phyloP scores from a whole-genome alignment of 2,888 invertebrate species.

The Anorthoa munda region DNA sequence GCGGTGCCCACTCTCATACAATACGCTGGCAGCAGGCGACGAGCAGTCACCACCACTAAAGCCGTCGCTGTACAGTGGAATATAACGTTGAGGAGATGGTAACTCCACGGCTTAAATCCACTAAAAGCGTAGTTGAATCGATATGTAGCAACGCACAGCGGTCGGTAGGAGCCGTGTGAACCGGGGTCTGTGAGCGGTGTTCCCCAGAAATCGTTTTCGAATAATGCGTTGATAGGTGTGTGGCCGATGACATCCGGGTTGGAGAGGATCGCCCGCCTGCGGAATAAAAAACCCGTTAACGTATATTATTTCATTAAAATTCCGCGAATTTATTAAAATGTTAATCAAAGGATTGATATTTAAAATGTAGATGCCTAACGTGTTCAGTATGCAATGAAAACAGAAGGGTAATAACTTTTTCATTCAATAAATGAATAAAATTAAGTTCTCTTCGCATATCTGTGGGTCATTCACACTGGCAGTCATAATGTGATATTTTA shows the following conservation, averaged over 20 bases:
- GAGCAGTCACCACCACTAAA: slow-evolving; percentile 95
- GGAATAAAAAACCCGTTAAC: slow-evolving; percentile 78
- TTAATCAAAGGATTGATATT: slow-evolving; percentile 54
- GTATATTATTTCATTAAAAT: slow-evolving; percentile 29
- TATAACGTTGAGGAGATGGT: slow-evolving; percentile 96
- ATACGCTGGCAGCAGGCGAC: slow-evolving; percentile 92
- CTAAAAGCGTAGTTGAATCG: slow-evolving; percentile 95
- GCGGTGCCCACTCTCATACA: slow-evolving; percentile 93
- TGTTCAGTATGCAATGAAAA: slow-evolving; percentile 43
- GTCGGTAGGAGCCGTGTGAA: slow-evolving; percentile 99
- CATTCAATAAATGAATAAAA: slow-evolving; percentile 17
- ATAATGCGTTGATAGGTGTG: slow-evolving; percentile 95
- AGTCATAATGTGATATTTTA: not conserved
- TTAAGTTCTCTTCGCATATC: not conserved
- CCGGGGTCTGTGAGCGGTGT: slow-evolving; percentile 97
- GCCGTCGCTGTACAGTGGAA: slow-evolving; percentile 96
- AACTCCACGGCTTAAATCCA: slow-evolving; percentile 95
- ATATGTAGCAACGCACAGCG: slow-evolving; percentile 97
- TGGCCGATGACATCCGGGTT: slow-evolving; percentile 97
- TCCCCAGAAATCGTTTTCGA: slow-evolving; percentile 99
- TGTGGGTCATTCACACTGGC: not conserved
- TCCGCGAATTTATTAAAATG: slow-evolving; percentile 45
- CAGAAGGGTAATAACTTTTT: slow-evolving; percentile 9
- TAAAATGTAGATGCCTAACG: slow-evolving; percentile 50
- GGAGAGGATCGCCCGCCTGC: slow-evolving; percentile 98